Conservation (phyloP, 2,797 vertebrate species). For the Lerista edwardsae region DNA sequence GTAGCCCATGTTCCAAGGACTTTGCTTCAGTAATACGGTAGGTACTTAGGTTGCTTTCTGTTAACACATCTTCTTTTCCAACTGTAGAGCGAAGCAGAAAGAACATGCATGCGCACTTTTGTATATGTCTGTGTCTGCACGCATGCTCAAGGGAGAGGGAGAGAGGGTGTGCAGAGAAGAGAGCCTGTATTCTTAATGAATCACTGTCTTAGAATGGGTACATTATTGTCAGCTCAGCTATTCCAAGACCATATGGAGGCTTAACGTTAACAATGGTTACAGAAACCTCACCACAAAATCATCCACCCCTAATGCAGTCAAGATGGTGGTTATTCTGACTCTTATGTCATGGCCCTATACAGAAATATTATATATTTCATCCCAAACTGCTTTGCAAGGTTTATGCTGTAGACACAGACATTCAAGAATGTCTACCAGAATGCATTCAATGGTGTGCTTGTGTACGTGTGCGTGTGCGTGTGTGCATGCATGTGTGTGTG, state of each 20-base stretch:
- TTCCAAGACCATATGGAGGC: not conserved
- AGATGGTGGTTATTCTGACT: constrained; percentile 12
- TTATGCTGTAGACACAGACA: accelerated
- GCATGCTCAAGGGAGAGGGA: not conserved
- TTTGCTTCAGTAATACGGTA: constrained; percentile 46
- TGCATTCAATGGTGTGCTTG: accelerated
- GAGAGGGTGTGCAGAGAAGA: not conserved
- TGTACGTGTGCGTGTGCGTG: not conserved
- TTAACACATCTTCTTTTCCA: constrained; percentile 40
- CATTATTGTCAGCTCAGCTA: constrained; percentile 8
- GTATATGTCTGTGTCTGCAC: not conserved
- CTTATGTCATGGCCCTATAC: constrained; percentile 24
- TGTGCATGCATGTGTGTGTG: not conserved
- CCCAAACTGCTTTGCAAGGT: not conserved
- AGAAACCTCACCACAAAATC: not conserved
- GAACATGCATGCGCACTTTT: not conserved
- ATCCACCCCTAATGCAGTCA: constrained; percentile 18
- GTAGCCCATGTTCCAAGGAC: constrained; percentile 48
- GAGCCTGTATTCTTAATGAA: not conserved
- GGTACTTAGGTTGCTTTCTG: constrained; percentile 48
- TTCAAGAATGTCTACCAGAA: too few species aligned
- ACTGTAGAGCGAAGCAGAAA: not conserved
- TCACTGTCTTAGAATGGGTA: constrained; percentile 13
- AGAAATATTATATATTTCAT: not conserved
- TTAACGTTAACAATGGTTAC: constrained; percentile 31